Conservation (phyloP, 2,797 vertebrate species). For the Falco columbarius region DNA sequence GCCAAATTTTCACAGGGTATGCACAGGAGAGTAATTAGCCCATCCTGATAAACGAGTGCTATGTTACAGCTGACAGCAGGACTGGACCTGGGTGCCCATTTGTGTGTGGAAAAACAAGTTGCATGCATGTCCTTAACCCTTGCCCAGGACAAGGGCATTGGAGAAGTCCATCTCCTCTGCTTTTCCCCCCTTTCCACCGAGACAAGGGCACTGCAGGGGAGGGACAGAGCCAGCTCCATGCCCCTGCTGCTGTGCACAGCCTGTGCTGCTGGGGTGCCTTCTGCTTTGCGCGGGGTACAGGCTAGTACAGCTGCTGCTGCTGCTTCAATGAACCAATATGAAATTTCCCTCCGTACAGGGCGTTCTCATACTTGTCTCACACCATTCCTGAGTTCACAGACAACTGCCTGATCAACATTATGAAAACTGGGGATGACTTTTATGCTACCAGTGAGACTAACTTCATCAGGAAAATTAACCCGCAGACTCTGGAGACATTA, state of each 20-base stretch:
- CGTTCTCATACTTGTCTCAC: conserved; percentile 87
- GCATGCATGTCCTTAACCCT: neutral
- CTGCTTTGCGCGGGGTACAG: neutral
- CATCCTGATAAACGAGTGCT: neutral
- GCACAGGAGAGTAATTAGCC: neutral
- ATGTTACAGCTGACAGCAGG: neutral
- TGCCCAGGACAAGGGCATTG: accelerated
- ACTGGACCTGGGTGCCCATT: neutral
- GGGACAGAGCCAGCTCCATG: neutral
- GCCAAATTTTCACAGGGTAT: neutral
- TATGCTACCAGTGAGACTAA: conserved; percentile 92
- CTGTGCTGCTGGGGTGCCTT: accelerated
- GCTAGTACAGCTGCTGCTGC: neutral
- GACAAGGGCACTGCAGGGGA: neutral
- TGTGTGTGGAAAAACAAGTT: neutral
- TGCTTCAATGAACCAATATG: neutral
- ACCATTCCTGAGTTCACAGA: conserved; percentile 93
- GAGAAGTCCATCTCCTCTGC: neutral
- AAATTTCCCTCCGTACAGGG: conserved; percentile 71
- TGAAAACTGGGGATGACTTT: conserved; percentile 88
- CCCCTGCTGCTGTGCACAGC: neutral
- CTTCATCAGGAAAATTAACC: conserved; percentile 91
- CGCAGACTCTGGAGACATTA: conserved; percentile 85
- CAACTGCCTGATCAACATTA: conserved; percentile 95
- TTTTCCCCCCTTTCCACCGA: neutral